phyloP scores from a whole-genome alignment of 2,113 vertebrate species.

The Anser cygnoides region DNA sequence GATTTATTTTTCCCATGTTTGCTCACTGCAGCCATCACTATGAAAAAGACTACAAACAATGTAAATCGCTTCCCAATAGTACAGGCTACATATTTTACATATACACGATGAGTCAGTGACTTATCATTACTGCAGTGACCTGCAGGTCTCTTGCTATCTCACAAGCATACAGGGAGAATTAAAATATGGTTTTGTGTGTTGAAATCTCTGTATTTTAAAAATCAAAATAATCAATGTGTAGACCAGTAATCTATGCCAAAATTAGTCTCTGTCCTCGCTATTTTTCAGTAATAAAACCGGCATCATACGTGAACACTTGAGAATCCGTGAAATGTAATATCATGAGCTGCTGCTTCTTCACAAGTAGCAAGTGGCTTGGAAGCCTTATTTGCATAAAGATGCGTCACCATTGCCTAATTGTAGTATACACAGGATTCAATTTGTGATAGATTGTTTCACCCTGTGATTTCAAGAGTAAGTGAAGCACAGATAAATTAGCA shows the following conservation, averaged over 20 bases:
- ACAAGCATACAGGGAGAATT: neutral
- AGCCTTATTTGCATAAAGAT: neutral
- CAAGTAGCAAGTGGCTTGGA: neutral
- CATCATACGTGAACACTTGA: neutral
- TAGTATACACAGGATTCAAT: neutral
- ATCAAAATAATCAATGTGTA: neutral
- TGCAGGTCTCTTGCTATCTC: neutral
- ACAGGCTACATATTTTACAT: neutral
- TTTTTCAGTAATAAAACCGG: neutral
- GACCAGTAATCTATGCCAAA: neutral
- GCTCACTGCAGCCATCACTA: neutral
- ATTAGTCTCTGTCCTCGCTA: neutral
- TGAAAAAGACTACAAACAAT: neutral
- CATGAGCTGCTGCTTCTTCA: neutral
- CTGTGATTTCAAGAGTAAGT: neutral
- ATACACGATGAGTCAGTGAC: accelerated
- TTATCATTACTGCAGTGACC: neutral
- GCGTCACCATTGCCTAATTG: neutral
- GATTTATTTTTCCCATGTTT: neutral
- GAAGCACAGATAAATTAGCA: neutral
- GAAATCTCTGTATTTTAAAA: neutral
- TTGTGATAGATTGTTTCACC: neutral
- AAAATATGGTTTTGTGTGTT: neutral
- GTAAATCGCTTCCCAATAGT: neutral
- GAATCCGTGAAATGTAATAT: neutral